Base-by-base conservation (phyloP, 2,888 invertebrate species). In the Trachelus iudaicus region DNA sequence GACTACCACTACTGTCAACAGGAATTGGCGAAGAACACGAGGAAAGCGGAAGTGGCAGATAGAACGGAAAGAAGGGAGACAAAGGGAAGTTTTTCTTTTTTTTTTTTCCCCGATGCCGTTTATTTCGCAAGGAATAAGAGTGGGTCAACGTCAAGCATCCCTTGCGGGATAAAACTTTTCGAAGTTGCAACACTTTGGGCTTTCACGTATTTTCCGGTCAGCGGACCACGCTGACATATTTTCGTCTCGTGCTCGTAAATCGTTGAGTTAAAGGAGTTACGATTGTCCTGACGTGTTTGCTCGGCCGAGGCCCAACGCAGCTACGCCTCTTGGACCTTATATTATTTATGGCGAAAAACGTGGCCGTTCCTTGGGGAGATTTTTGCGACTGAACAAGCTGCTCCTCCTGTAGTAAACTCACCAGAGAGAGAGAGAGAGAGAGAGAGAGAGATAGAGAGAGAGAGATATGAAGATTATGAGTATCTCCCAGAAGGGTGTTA, bases 261-360 rank as follows among this genome's bases (percentile, higher is more conserved):
- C 77, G 73, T 69, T 78, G 78, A 78, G 34, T 78, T 69, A 73
- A 73, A 78, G 73, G 76, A 78, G 73, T 78, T 78, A 76, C 75
- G 76, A 78, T 78, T 78, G 78, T 78, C 78, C 34, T 76, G 78
- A 78, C 78, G 76, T 78, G 78, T 78, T 71, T 78, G 73, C 78
- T 75, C 71, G 73, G 69, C 76, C 76, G 76, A 34, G 13, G 71
- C 78, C 69, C 30, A 76, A 69, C 78, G 75, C 73, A 73, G 56
- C 12, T 73, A 35, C 75, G 78, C 75, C 75, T 31, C 31, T 31
- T 23, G 71, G 75, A 73, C 56, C 75, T 34, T 34, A 31, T 78
- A 78, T 56, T 56, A 56, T 78, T 78, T 78, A 73, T 73, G 34
- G 31, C 73, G 73, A 69, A 73, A 76, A 34, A 73, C 75, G 75